Conservation (phyloP, 2,797 vertebrate species). For the Coracias cyanogaster region DNA sequence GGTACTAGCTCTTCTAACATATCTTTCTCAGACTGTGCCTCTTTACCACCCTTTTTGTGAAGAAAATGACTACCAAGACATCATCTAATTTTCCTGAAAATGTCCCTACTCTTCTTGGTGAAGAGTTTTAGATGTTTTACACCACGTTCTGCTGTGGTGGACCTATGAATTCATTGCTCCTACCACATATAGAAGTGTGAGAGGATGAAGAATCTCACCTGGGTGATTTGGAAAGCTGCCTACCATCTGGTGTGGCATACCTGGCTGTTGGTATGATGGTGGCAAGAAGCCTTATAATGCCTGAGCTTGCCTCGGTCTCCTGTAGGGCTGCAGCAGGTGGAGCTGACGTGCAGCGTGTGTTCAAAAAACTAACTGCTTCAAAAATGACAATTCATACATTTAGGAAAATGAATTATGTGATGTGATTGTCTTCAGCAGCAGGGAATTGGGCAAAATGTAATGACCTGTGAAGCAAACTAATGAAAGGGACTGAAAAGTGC, state of each 20-base stretch:
- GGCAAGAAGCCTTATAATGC: neutral
- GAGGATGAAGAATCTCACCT: constrained; percentile 15
- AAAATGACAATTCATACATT: neutral
- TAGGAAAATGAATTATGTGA: neutral
- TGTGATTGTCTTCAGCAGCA: neutral
- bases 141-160: neutral
- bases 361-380: neutral
- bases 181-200: constrained; percentile 13
- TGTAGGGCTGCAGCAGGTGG: constrained; percentile 5
- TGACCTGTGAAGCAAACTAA: constrained; percentile 9
- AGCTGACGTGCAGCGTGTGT: neutral
- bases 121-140: neutral
- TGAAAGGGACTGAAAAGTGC: neutral
- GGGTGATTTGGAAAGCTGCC: constrained; percentile 26
- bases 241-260: constrained; percentile 8
- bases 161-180: neutral
- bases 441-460: neutral
- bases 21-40: neutral
- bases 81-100: neutral
- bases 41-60: neutral
- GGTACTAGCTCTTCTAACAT: neutral
- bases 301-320: neutral
- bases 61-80: neutral
- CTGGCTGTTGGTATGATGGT: neutral
- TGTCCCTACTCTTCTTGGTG: neutral